Evolutionary conservation across 1,140 invertebrate species (phyloP).

Genomic region (Solenopsis invicta): DNA sequence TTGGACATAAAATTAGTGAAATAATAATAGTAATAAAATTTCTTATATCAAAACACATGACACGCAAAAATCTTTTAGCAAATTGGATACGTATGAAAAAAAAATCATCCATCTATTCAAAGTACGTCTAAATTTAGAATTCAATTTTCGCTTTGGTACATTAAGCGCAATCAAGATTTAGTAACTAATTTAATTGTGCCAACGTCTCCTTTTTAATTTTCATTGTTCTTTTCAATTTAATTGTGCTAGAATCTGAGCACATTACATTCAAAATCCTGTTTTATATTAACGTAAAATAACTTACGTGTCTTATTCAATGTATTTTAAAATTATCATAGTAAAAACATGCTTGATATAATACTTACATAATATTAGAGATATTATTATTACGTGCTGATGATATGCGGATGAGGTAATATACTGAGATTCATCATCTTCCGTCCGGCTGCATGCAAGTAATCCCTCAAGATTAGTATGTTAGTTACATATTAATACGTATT

Average conservation of each 20-base stretch:
- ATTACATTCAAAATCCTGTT: conserved; percentile 1
- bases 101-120: neutral
- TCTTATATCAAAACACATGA: neutral
- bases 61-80: neutral
- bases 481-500: conserved; percentile 73
- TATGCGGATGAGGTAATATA: conserved; percentile 78
- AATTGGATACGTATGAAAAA: conserved; percentile 20
- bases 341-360: conserved; percentile 10
- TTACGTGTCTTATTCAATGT: neutral
- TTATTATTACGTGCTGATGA: conserved; percentile 79
- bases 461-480: conserved; percentile 78
- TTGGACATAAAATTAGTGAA: conserved; percentile 15
- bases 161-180: neutral
- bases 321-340: neutral
- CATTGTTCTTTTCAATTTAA: neutral
- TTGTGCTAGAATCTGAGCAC: neutral
- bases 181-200: conserved; percentile 2
- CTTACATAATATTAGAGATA: conserved; percentile 48
- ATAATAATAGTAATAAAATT: neutral
- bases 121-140: neutral
- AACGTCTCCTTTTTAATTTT: too few species aligned
- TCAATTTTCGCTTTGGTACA: neutral
- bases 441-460: conserved; percentile 85
- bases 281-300: neutral
- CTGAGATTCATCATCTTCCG: conserved; percentile 80